phyloP scores from a whole-genome alignment of 2,888 invertebrate genomes.

The Mamestra brassicae region DNA sequence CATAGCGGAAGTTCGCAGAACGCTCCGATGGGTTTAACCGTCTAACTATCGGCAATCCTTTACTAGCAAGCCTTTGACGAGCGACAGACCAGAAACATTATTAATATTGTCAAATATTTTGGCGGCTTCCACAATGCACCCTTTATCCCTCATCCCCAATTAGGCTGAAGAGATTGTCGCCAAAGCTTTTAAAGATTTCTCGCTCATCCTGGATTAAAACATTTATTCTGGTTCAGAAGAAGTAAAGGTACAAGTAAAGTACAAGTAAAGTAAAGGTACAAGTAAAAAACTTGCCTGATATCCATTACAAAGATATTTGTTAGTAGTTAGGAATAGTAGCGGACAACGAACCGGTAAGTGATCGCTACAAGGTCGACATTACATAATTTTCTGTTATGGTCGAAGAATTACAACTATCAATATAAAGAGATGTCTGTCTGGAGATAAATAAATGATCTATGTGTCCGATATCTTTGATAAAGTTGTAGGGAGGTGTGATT shows the following conservation, averaged over 20 bases:
- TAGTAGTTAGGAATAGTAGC: conserved; percentile 50
- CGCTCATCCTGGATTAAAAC: conserved; percentile 50
- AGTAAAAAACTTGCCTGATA: conserved; percentile 58
- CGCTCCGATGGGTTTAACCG: conserved; percentile 78
- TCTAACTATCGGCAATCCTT: conserved; percentile 87
- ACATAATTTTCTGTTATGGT: conserved; percentile 49
- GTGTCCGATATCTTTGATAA: conserved; percentile 24
- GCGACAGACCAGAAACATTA: conserved; percentile 84
- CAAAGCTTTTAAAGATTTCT: conserved; percentile 58
- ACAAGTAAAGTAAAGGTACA: too few relatives aligned
- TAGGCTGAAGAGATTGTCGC: conserved; percentile 60
- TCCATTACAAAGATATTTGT: conserved; percentile 62
- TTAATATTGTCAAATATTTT: conserved; percentile 88
- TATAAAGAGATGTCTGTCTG: conserved; percentile 36
- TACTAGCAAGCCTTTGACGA: conserved; percentile 85
- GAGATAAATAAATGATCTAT: conserved; percentile 53
- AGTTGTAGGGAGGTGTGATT: conserved; percentile 26
- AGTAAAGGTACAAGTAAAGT: conserved; percentile 45
- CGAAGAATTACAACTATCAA: conserved; percentile 52
- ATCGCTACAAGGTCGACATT: conserved; percentile 45
- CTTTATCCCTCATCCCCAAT: conserved; percentile 72
- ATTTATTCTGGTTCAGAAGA: conserved; percentile 50
- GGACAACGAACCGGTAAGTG: conserved; percentile 62
- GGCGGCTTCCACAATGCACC: conserved; percentile 76
- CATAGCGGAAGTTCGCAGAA: conserved; percentile 78